Base-by-base conservation (phyloP, 2,888 invertebrate species). In the Leptarthrus brevirostris region DNA sequence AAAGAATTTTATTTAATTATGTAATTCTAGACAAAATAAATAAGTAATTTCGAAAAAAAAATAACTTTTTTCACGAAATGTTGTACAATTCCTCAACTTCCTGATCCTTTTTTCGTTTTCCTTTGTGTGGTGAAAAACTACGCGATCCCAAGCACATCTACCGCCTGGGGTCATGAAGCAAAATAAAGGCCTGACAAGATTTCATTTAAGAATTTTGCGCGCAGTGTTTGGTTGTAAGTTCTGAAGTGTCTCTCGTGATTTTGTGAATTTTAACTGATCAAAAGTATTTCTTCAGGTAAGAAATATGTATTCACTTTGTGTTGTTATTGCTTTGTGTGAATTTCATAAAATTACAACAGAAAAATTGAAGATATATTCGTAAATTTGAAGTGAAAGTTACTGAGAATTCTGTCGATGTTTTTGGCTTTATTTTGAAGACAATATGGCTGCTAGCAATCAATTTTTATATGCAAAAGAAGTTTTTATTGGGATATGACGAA, bases 191-290 rank as follows among this genome's bases (percentile, higher is more conserved):
- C 52, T 52, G 53, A 73, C n/a, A 70, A 44, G 36, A 53, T 61
- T 73, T 73, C 75, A 75, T 70, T 73, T 58, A 73, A 75, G 75
- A 75, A 75, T 75, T 73, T 75, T 70, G 75, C 75, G 75, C 73
- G 75, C 58, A 70, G 75, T 70, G 73, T 73, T 53, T 56, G 58
- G 74, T 70, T 49, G 54, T 44, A 8, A 58, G 30, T 73, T 75
- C 58, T 69, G 26, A 54, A 64, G 64, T 70, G 49, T 73, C 61
- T n/a, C n/a, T 24, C 61, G 70, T 22, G 34, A 52, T 53, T 61
- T 26, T 36, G 6, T 44, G 20, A 10, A 52, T 56, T 54, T 74
- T 47, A 10, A 14, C 58, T 18, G 52, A 64, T 36, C 18, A 22
- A 69, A 52, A 64, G 58, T n/a, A 53, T 36, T 12, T 12, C 20